Conservation (phyloP, 2,888 invertebrate genomes). For the Vandiemenella viatica region DNA sequence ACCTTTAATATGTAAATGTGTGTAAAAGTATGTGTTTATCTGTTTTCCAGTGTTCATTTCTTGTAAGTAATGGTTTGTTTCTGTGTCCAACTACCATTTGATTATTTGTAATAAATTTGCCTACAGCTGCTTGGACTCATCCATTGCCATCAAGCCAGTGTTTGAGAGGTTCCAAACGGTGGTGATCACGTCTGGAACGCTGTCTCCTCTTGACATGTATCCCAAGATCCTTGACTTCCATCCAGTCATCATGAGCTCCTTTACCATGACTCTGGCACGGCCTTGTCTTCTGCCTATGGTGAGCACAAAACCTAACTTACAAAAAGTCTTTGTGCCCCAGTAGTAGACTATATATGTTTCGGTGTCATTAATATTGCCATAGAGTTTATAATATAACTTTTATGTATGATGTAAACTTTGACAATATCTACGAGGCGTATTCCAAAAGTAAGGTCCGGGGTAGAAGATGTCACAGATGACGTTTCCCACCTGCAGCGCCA, state of each 20-base stretch:
- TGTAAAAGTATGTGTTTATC: no score
- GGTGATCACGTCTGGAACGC: conserved; percentile 93
- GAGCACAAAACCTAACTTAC: conserved; percentile 16
- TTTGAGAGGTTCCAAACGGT: conserved; percentile 94
- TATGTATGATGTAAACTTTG: no score
- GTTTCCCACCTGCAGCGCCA: no score
- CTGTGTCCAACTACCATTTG: no score
- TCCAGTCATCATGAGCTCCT: conserved; percentile 90
- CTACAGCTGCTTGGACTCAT: conserved; percentile 94
- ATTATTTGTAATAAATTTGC: no score
- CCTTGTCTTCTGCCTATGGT: conserved; percentile 95
- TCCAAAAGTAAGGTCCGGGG: no score
- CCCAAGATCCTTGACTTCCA: conserved; percentile 97
- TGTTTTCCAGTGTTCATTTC: no score
- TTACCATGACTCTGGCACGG: conserved; percentile 95
- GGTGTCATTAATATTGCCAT: conserved; percentile 7
- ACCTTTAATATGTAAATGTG: no score
- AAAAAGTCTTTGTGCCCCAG: not conserved
- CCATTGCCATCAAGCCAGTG: conserved; percentile 93
- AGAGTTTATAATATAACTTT: no score
- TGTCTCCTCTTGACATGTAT: conserved; percentile 98
- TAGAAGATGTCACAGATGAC: no score
- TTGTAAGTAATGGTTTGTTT: no score
- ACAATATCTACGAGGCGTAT: no score
- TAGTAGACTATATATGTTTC: conserved; percentile 7